Evolutionary conservation across 2,113 vertebrate species (phyloP).

Genomic region (Eurystomus gularis): DNA sequence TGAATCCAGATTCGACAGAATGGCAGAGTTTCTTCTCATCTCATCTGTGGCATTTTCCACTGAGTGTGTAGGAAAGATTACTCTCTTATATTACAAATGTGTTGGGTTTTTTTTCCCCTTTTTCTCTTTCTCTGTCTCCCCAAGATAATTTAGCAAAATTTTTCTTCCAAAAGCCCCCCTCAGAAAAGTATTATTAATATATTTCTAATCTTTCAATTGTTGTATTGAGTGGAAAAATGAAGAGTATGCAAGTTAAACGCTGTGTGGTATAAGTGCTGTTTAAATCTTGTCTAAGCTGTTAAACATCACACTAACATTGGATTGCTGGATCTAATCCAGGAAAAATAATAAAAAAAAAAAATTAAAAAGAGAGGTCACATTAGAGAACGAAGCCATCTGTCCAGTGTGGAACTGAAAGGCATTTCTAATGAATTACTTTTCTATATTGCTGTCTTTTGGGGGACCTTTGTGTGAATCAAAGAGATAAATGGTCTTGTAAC

Average conservation of each 20-base stretch:
- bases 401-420: constrained; percentile 60
- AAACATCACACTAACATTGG: constrained; percentile 50
- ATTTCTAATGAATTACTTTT: constrained; percentile 43
- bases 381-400: constrained; percentile 76
- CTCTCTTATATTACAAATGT: neutral
- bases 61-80: neutral
- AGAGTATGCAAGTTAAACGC: constrained; percentile 55
- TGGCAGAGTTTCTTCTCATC: neutral
- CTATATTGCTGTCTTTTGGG: neutral
- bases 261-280: constrained; percentile 68
- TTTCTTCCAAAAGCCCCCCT: neutral
- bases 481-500: neutral
- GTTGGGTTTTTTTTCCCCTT: neutral
- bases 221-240: constrained; percentile 52
- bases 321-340: constrained; percentile 69
- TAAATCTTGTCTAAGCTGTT: constrained; percentile 59
- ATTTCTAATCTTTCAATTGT: neutral
- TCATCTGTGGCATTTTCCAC: neutral
- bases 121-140: neutral
- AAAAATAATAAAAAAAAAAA: neutral
- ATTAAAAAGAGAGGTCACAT: constrained; percentile 63
- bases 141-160: neutral
- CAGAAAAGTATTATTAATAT: neutral
- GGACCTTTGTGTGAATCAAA: neutral
- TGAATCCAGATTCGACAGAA: neutral